Conservation (phyloP, 2,888 invertebrate species). For the Zonitis immaculata region DNA sequence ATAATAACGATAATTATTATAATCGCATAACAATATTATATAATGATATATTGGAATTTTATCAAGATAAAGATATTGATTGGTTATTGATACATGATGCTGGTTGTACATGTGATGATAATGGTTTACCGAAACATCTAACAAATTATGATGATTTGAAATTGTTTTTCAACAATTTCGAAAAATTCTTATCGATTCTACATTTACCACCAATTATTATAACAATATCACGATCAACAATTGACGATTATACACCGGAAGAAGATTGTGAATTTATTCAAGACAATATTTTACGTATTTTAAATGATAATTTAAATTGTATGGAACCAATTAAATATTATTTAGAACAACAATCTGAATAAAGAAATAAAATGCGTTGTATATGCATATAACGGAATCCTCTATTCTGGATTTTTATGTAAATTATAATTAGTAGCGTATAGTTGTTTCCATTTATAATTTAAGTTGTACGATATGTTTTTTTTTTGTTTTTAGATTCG, state of each 20-base stretch:
- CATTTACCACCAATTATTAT: slow-evolving; percentile 64
- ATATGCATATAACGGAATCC: neutral
- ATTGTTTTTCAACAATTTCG: slow-evolving; percentile 57
- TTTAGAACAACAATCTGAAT: slow-evolving; percentile 21
- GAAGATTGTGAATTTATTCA: slow-evolving; percentile 80
- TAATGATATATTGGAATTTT: slow-evolving; percentile 51
- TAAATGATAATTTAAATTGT: slow-evolving; percentile 53
- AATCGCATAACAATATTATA: slow-evolving; percentile 53
- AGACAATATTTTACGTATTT: slow-evolving; percentile 57
- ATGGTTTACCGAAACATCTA: slow-evolving; percentile 79
- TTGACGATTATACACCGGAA: slow-evolving; percentile 84
- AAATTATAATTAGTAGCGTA: neutral
- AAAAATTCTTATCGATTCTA: slow-evolving; percentile 56
- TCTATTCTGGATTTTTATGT: neutral
- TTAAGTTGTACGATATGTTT: too few species aligned
- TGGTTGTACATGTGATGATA: slow-evolving; percentile 83
- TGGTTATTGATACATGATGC: slow-evolving; percentile 80
- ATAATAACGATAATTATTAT: too few species aligned
- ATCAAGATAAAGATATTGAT: slow-evolving; percentile 63
- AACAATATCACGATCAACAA: slow-evolving; percentile 79
- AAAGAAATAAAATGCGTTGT: neutral
- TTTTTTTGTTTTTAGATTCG: too few species aligned
- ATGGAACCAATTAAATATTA: slow-evolving; percentile 54
- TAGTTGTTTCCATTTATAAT: too few species aligned
- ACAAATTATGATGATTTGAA: slow-evolving; percentile 65